Percentiles rank a stretch among this genome's conserved stretches.
These are phyloP conservation scores for Zingel zingel DNA, from an alignment of 2,113 vertebrate genomes.

Conservation along the genomic window DNA sequence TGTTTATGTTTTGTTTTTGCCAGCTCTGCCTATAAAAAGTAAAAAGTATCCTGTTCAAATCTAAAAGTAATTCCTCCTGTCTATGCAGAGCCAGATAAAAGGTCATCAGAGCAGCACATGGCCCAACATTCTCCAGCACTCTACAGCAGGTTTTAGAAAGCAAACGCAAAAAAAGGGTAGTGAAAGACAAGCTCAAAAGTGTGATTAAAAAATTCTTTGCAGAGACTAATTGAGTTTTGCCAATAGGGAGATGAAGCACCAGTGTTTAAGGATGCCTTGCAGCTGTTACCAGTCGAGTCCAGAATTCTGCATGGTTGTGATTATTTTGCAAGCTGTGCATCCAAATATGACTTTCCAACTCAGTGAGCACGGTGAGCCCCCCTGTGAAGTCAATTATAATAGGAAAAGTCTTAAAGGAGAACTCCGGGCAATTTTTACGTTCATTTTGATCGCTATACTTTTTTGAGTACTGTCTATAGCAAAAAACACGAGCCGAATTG, in stretches of 20 bases:
- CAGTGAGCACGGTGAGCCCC: conserved; percentile 43
- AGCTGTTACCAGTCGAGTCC: conserved; percentile 57
- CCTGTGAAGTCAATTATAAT: conserved; percentile 44
- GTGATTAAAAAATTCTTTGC: conserved; percentile 10
- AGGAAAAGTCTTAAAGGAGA: conserved; percentile 21
- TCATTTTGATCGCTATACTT: too few relatives aligned
- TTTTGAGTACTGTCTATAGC: too few relatives aligned
- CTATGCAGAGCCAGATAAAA: not conserved
- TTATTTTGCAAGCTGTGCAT: conserved; percentile 53
- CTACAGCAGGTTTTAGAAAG: conserved; percentile 25
- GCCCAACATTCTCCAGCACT: not conserved
- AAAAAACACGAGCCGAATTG: too few relatives aligned
- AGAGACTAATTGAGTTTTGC: conserved; percentile 56
- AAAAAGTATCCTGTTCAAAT: conserved; percentile 28
- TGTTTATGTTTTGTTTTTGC: conserved; percentile 4
- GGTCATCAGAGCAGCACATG: conserved; percentile 24
- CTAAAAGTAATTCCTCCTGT: not conserved
- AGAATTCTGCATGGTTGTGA: conserved; percentile 49
- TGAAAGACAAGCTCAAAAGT: conserved; percentile 26
- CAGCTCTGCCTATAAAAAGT: conserved; percentile 17
- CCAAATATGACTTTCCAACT: conserved; percentile 62
- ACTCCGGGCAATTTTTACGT: too few relatives aligned
- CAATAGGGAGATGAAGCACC: conserved; percentile 43
- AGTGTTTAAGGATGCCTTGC: conserved; percentile 38
- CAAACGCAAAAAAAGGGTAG: conserved; percentile 22